phyloP scores from a whole-genome alignment of 2,888 invertebrate species.

The Cecidostiba fungosa region DNA sequence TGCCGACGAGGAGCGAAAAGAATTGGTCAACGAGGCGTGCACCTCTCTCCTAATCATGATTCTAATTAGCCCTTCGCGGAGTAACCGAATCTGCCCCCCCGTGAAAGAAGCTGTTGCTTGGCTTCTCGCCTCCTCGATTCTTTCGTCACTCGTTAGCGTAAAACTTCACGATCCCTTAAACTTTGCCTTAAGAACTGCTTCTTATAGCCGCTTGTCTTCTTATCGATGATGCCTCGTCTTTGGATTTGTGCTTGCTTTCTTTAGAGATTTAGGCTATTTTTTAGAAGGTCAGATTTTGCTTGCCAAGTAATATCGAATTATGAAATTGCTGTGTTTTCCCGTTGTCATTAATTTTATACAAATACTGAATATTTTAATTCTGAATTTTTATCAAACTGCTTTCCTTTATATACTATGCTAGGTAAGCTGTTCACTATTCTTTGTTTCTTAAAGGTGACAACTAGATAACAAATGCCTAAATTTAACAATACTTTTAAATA shows the following conservation, averaged over 20 bases:
- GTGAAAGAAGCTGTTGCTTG: conserved; percentile 46
- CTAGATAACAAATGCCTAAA: too few species aligned
- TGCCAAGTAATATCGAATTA: neutral
- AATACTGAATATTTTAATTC: too few species aligned
- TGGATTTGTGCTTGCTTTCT: neutral
- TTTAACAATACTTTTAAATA: too few species aligned
- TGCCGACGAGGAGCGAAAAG: conserved; percentile 60
- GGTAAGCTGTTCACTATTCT: too few species aligned
- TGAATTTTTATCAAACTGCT: too few species aligned
- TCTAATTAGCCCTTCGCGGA: conserved; percentile 75
- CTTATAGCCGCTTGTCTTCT: neutral
- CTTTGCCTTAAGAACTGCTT: neutral
- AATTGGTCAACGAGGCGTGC: conserved; percentile 77
- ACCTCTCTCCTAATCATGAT: conserved; percentile 75
- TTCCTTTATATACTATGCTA: too few species aligned
- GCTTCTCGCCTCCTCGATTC: conserved; percentile 35
- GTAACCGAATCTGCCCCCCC: conserved; percentile 75
- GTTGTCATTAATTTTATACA: too few species aligned
- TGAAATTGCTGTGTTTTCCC: neutral
- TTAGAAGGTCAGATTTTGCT: neutral
- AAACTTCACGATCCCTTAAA: conserved; percentile 42
- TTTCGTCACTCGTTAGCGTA: neutral
- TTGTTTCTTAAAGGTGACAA: too few species aligned
- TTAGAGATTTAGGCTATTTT: neutral
- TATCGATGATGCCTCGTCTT: neutral